phyloP scores from a whole-genome alignment of 2,888 invertebrate genomes.

The Sesia bembeciformis region DNA sequence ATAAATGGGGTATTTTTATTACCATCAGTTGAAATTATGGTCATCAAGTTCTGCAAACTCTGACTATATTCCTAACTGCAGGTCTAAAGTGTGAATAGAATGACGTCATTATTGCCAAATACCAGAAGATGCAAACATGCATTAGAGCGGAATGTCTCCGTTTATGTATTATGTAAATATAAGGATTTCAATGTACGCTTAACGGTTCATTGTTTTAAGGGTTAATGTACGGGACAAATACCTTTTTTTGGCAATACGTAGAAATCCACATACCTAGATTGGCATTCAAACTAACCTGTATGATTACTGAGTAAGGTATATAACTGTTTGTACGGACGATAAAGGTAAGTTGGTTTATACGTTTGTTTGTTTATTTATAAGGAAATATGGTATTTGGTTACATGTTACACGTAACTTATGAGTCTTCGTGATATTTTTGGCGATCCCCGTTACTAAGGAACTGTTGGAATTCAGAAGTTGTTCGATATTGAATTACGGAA shows the following conservation, averaged over 20 bases:
- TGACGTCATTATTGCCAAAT: too few species aligned
- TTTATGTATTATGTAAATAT: not conserved
- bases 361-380: slow-evolving; percentile 36
- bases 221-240: slow-evolving; percentile 57
- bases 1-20: too few species aligned
- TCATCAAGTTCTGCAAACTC: too few species aligned
- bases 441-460: slow-evolving; percentile 37
- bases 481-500: too few species aligned
- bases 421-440: slow-evolving; percentile 36
- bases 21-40: too few species aligned
- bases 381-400: slow-evolving; percentile 54
- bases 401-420: slow-evolving; percentile 34
- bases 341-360: too few species aligned
- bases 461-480: too few species aligned
- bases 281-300: not conserved
- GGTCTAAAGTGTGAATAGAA: too few species aligned
- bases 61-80: too few species aligned
- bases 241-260: slow-evolving; percentile 46
- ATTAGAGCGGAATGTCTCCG: not conserved
- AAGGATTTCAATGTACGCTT: slow-evolving; percentile 28
- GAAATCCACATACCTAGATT: slow-evolving; percentile 3
- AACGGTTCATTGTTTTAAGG: slow-evolving; percentile 57
- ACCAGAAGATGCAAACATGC: too few species aligned
- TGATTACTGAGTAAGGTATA: slow-evolving; percentile 2
- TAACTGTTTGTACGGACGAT: too few species aligned